Percentiles rank a stretch among this genome's conserved stretches.
These are phyloP conservation scores for Ischnus inquisitorius DNA, from an alignment of 2,888 invertebrate species.

Conservation along the genomic window DNA sequence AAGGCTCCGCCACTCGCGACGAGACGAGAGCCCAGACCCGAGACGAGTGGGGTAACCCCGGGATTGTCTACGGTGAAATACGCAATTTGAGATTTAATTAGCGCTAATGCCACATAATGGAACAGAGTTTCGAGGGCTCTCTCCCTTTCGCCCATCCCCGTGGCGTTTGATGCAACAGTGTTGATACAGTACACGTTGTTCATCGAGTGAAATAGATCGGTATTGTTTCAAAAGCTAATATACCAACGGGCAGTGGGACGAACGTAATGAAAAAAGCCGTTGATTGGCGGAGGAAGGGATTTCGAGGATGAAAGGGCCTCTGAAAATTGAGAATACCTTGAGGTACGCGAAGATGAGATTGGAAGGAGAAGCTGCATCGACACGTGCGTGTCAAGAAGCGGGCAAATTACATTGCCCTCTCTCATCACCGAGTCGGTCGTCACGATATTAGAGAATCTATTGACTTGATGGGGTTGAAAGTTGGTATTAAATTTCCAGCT, in stretches of 20 bases:
- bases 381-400: conserved; percentile 50
- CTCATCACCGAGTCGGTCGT: not conserved
- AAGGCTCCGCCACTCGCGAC: conserved; percentile 33
- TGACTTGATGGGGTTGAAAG: conserved; percentile 39
- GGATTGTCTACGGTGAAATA: conserved; percentile 59
- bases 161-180: not conserved
- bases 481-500: conserved; percentile 53
- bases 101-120: conserved; percentile 76
- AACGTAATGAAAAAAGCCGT: conserved; percentile 33
- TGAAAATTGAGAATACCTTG: conserved; percentile 41
- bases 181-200: conserved; percentile 29
- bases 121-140: conserved; percentile 70
- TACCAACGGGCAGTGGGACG: conserved; percentile 13
- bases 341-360: conserved; percentile 14
- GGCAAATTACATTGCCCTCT: conserved; percentile 42
- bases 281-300: conserved; percentile 43
- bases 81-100: conserved; percentile 82
- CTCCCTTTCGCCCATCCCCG: not conserved
- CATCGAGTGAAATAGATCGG: conserved; percentile 53
- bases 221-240: conserved; percentile 53
- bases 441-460: conserved; percentile 21
- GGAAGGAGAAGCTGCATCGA: conserved; percentile 28
- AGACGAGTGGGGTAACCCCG: conserved; percentile 44
- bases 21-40: conserved; percentile 46
- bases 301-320: conserved; percentile 36